Conservation (phyloP, 2,888 invertebrate genomes). For the Phytoseiulus persimilis region DNA sequence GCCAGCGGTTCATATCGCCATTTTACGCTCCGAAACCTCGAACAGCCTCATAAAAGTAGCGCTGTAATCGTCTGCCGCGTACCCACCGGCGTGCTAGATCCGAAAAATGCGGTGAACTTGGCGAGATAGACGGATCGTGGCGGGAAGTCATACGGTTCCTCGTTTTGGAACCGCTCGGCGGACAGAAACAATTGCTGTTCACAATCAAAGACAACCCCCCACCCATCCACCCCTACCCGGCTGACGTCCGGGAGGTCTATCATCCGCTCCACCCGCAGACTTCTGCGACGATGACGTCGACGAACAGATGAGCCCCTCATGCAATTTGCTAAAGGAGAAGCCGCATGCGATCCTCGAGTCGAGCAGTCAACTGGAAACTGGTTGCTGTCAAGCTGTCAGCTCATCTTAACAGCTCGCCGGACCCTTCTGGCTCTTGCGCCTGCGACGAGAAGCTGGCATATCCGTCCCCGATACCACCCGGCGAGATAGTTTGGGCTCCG, state of each 20-base stretch:
- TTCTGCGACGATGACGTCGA: neutral
- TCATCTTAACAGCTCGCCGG: neutral
- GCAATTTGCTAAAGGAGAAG: neutral
- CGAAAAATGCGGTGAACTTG: too few relatives aligned
- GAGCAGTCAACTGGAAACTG: slow-evolving; percentile 5
- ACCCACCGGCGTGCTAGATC: too few relatives aligned
- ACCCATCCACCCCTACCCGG: neutral
- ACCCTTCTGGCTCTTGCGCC: neutral
- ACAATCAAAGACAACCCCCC: neutral
- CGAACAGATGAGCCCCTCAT: neutral
- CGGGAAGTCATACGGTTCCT: neutral
- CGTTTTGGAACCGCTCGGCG: neutral
- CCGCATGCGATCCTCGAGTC: neutral
- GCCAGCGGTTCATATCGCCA: too few relatives aligned
- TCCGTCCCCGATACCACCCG: neutral
- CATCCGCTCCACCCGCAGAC: neutral
- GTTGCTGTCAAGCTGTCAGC: slow-evolving; percentile 5
- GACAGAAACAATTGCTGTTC: neutral
- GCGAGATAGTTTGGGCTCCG: neutral
- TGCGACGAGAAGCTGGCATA: neutral
- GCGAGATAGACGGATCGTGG: neutral
- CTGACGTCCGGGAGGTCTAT: neutral
- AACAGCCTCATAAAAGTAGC: too few relatives aligned
- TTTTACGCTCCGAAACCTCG: too few relatives aligned
- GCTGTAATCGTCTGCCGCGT: too few relatives aligned